Conservation (phyloP, 2,113 vertebrate species). For the Furnarius figulus region DNA sequence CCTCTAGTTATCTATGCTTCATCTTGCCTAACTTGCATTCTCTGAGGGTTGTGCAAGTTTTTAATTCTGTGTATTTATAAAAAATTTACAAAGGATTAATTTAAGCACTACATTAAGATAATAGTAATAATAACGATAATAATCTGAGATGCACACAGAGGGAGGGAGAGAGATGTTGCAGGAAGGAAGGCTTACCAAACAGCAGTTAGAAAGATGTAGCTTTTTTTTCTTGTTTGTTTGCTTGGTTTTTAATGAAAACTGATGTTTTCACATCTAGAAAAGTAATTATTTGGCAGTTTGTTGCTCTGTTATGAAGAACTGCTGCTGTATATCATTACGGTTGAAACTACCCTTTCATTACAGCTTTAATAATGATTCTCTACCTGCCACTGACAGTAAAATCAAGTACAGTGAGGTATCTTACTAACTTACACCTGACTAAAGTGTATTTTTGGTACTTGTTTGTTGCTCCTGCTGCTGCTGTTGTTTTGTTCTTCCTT, state of each 20-base stretch:
- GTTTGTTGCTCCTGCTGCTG: no score
- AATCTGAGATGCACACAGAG: neutral
- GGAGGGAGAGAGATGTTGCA: neutral
- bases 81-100: constrained; percentile 51
- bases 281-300: neutral
- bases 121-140: constrained; percentile 5
- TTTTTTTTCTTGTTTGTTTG: neutral
- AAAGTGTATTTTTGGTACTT: neutral
- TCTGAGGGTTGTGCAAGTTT: constrained; percentile 9
- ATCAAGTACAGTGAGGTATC: neutral
- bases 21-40: constrained; percentile 40
- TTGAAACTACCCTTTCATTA: neutral
- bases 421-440: neutral
- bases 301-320: neutral
- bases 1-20: constrained; percentile 46
- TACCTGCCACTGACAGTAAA: neutral
- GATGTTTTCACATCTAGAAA: neutral
- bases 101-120: constrained; percentile 49
- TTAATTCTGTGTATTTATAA: constrained; percentile 33
- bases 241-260: constrained; percentile 17
- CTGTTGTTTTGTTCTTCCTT: neutral
- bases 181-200: neutral
- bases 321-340: neutral
- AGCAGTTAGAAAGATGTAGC: neutral
- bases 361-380: neutral